Conservation (phyloP, 30 jellyfish, hydroid and myxozoan species). For the Turritopsis rubra region DNA sequence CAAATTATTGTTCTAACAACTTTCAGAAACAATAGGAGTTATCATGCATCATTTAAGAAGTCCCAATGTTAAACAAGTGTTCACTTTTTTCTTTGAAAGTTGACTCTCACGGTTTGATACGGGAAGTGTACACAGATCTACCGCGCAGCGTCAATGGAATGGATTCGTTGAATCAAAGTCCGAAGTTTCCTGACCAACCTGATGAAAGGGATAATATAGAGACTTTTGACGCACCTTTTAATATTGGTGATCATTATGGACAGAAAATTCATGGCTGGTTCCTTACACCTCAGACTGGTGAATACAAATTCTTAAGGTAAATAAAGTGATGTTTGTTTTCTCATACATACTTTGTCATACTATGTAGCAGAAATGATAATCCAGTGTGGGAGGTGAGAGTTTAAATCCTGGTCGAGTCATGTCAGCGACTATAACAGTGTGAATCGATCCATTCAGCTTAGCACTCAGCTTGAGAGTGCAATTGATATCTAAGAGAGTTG, state of each 20-base stretch:
- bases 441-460: too few relatives aligned
- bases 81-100: not conserved
- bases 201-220: slow-evolving; percentile 21
- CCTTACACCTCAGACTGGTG: slow-evolving; percentile 82
- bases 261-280: slow-evolving; percentile 93
- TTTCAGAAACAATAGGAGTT: too few relatives aligned
- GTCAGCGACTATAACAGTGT: too few relatives aligned
- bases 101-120: slow-evolving; percentile 29
- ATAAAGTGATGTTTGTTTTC: not conserved
- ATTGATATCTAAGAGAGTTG: too few relatives aligned
- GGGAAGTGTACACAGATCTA: slow-evolving; percentile 26
- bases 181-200: slow-evolving; percentile 38
- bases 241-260: slow-evolving; percentile 69
- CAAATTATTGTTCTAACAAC: too few relatives aligned
- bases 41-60: too few relatives aligned
- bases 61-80: too few relatives aligned
- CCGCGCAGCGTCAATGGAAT: slow-evolving; percentile 10
- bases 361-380: too few relatives aligned
- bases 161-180: slow-evolving; percentile 29
- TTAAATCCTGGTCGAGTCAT: too few relatives aligned
- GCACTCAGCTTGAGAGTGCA: too few relatives aligned
- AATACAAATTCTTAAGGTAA: slow-evolving; percentile 27
- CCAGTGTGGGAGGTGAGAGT: too few relatives aligned
- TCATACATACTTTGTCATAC: not conserved
- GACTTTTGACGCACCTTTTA: slow-evolving; percentile 33